Base-by-base conservation (phyloP, 2,113 vertebrate genomes). In the Rhadina sibilatrix region DNA sequence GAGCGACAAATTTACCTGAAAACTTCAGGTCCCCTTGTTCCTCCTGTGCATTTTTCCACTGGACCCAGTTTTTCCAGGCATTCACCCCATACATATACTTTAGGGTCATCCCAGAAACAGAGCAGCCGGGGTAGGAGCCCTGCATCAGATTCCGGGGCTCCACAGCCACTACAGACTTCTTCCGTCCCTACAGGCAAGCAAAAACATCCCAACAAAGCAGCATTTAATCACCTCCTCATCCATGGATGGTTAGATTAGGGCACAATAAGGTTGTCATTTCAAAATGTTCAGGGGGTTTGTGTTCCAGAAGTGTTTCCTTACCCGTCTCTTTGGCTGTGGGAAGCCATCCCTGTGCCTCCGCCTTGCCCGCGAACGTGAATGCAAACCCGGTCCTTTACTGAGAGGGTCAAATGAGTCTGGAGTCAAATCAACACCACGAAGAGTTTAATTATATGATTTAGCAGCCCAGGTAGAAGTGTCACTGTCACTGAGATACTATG, bases 51-150 rank as follows among this genome's bases (percentile, higher is more conserved):
- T 99, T 98, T 91, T 99, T 99, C 99, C 98, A 99, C 33, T 98
- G 98, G 94, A 99, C 98, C 99, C 99, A 99, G 89, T 98, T 98
- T 97, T 98, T 99, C 99, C 99, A 99, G 69, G 99, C 98, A 1
- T 99, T 99, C 6, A 99, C 98, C 30, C 99, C 99, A 3, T 99
- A 99, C 95, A 99, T 98, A 27, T 98, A 98, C 89, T 99, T 98
- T 2, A 99, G 95, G n/a, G 98, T 98, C 97, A 98, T 98, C 65
- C 98, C 98, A 57, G 98, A 97, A 37, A 98, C 98, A 27, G 98
- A 98, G 69, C 98, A 98, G 3, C 98, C 97, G 2, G 98, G 98
- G 90, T 98, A 98, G 71, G 97, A 97, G 92, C 97, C 96, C 93
- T 97, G 93, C 96, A 97, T 25, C 95, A 98, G 95, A 91, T 93